These are phyloP conservation scores for Drosophila ambigua DNA, from an alignment of 1,140 invertebrate species.

Conservation along the genomic window DNA sequence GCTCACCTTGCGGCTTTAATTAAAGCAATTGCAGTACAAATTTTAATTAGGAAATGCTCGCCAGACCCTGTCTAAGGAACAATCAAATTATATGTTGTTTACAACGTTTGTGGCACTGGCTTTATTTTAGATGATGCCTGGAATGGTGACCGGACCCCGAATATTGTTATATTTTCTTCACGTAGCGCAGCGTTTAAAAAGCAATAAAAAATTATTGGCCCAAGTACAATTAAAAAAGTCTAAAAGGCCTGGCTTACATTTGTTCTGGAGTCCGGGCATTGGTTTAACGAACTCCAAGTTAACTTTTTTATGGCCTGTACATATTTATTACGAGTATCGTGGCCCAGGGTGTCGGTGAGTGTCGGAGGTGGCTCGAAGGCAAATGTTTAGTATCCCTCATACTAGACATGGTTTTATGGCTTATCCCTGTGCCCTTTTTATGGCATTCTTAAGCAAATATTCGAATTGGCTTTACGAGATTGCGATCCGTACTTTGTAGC, in stretches of 20 bases:
- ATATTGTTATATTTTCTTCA: constrained; percentile 71
- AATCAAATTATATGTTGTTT: constrained; percentile 67
- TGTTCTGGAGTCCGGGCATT: constrained; percentile 10
- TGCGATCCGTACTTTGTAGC: constrained; percentile 53
- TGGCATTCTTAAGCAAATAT: constrained; percentile 75
- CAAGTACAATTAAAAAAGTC: constrained; percentile 74
- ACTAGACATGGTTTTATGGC: constrained; percentile 60
- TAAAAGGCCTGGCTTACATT: constrained; percentile 50
- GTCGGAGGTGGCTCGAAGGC: constrained; percentile 2
- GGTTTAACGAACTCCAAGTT: constrained; percentile 37
- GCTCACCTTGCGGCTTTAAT: constrained; percentile 70
- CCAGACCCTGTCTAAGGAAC: constrained; percentile 3
- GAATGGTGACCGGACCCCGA: constrained; percentile 26
- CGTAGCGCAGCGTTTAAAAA: constrained; percentile 57
- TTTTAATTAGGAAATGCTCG: constrained; percentile 70
- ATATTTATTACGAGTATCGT: constrained; percentile 66
- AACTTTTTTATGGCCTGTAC: constrained; percentile 67
- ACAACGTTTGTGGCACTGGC: constrained; percentile 61
- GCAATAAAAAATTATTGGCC: constrained; percentile 73
- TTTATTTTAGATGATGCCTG: constrained; percentile 54
- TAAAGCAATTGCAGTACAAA: constrained; percentile 71
- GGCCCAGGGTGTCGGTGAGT: constrained; percentile 13
- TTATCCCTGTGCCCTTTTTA: constrained; percentile 43
- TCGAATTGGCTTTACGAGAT: constrained; percentile 59
- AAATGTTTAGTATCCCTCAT: constrained; percentile 42